These are phyloP conservation scores for Halictus rubicundus DNA, from an alignment of 1,140 invertebrate species.

Conservation along the genomic window DNA sequence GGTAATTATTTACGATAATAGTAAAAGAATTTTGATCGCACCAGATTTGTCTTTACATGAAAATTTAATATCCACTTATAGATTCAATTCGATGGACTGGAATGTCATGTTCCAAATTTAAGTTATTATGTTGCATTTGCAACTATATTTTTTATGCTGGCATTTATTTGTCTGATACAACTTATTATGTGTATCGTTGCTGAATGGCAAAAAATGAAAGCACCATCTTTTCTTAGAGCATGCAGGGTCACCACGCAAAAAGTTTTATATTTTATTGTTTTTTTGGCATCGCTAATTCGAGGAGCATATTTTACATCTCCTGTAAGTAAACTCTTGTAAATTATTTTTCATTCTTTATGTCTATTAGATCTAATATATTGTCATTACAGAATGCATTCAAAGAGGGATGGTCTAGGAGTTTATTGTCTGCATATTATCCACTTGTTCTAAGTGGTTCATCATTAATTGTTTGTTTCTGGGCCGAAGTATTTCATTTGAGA, in stretches of 20 bases:
- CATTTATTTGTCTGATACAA: slow-evolving; percentile 92
- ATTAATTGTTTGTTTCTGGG: slow-evolving; percentile 96
- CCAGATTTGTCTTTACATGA: not conserved
- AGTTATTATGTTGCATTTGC: slow-evolving; percentile 88
- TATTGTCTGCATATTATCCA: slow-evolving; percentile 95
- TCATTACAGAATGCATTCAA: slow-evolving; percentile 86
- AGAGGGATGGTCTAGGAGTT: slow-evolving; percentile 90
- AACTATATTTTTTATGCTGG: slow-evolving; percentile 90
- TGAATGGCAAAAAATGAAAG: slow-evolving; percentile 91
- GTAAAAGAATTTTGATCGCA: not conserved
- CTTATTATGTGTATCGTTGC: slow-evolving; percentile 90
- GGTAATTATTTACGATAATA: slow-evolving; percentile 80
- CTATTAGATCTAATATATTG: not conserved
- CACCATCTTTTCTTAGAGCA: slow-evolving; percentile 88
- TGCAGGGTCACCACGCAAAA: slow-evolving; percentile 95
- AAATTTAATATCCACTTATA: slow-evolving; percentile 67
- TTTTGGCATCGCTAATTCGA: slow-evolving; percentile 90
- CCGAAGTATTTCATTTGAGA: slow-evolving; percentile 95
- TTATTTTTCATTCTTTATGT: not conserved
- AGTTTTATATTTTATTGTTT: slow-evolving; percentile 93
- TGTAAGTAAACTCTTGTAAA: slow-evolving; percentile 81
- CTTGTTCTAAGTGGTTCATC: slow-evolving; percentile 93
- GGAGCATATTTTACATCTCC: slow-evolving; percentile 95
- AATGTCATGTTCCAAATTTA: slow-evolving; percentile 84
- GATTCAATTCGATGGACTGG: slow-evolving; percentile 86